phyloP scores from a whole-genome alignment of 2,888 invertebrate species.

The Molorchus minor region DNA sequence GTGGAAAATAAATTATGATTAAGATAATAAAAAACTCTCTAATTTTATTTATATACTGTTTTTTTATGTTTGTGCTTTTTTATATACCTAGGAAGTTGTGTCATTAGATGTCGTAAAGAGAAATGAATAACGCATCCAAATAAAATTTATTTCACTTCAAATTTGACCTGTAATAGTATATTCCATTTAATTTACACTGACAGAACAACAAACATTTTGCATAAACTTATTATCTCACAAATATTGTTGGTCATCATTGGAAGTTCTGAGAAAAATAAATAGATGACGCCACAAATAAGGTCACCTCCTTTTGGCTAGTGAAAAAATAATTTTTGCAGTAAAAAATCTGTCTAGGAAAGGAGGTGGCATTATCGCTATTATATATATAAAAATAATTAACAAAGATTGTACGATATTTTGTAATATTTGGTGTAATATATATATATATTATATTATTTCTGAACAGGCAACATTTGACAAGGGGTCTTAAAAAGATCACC shows the following conservation, averaged over 20 bases:
- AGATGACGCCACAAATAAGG: neutral
- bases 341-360: conserved; percentile 23
- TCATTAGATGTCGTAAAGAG: conserved; percentile 1
- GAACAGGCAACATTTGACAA: conserved; percentile 40
- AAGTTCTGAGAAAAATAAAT: conserved; percentile 16
- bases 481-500: conserved; percentile 28
- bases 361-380: conserved; percentile 3
- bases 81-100: neutral
- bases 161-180: conserved; percentile 30
- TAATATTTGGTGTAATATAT: conserved; percentile 31
- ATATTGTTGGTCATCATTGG: conserved; percentile 29
- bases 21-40: neutral
- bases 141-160: conserved; percentile 30
- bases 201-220: conserved; percentile 38
- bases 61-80: too few species aligned
- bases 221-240: conserved; percentile 30
- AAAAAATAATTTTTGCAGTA: conserved; percentile 25
- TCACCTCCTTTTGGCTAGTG: conserved; percentile 20
- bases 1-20: neutral
- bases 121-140: conserved; percentile 30
- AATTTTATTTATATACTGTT: neutral
- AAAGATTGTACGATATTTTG: conserved; percentile 29
- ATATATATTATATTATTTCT: conserved; percentile 33
- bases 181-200: conserved; percentile 37
- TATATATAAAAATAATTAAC: conserved; percentile 21